Base-by-base conservation (phyloP, 2,113 vertebrate genomes). In the Ginglymostoma cirratum region DNA sequence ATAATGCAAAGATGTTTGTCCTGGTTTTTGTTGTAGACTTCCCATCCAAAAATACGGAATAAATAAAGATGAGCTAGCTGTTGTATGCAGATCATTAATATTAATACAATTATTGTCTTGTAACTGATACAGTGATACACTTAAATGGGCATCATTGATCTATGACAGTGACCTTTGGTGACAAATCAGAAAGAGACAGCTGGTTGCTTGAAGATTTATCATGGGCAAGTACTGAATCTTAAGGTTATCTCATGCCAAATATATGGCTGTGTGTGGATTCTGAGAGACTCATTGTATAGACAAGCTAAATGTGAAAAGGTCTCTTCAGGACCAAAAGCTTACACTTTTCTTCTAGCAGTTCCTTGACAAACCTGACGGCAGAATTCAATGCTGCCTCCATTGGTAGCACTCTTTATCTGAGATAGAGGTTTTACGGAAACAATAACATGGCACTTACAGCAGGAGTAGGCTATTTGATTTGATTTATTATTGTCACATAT, bases 81-180 rank as follows among this genome's bases (percentile, higher is more conserved):
- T 92, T 34, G 61, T 92, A 65, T 61, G 30, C 27, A 0, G 19
- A n/a, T 65, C 87, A 92, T 92, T 92, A 92, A 92, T 92, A 92
- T 92, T 92, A 92, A 92, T 61, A 34, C 34, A 30, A n/a, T 65
- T 92, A 92, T 92, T 92, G 65, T 92, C 55, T 61, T 65, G 55
- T 61, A n/a, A 92, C 52, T 34, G 87, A 92, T 65, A 92, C 87
- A 65, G n/a, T 61, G 55, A 34, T 92, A 34, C 87, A 92, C 52
- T 14, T 34, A 92, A 92, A 48, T 89, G 27, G 48, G 48, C 24
- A 30, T 24, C 86, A 52, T 89, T 89, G 52, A 89, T 89, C 86
- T 89, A 24, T 89, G 45, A 89, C 48, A 89, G 80, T 83, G 80
- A 19, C 38, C 21, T 83, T 45, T 83, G 80, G 80, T 83, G 80